These are phyloP conservation scores for Anthopleura xanthogrammica DNA, from an alignment of 92 coral and sea anemone genomes.

Conservation along the genomic window DNA sequence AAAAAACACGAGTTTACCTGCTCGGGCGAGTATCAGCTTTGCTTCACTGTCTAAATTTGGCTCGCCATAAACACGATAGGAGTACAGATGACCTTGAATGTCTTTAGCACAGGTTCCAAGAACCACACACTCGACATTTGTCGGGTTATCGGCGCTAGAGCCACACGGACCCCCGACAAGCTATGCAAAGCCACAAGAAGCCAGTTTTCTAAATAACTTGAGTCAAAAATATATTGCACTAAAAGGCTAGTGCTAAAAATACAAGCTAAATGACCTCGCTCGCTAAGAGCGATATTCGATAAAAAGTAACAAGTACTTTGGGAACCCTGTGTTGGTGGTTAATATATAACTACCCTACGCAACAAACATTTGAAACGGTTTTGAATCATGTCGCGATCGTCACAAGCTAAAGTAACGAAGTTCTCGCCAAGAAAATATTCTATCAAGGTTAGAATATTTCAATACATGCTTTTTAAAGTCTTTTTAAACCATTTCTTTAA, in stretches of 20 bases:
- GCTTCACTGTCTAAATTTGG: conserved; percentile 24
- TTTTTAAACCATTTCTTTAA: too few species aligned
- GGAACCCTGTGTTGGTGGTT: conserved; percentile 1
- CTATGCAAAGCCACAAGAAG: conserved; percentile 34
- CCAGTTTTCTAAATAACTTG: conserved; percentile 8
- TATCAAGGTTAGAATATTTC: too few species aligned
- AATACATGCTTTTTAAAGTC: too few species aligned
- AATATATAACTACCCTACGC: neutral
- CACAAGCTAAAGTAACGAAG: neutral
- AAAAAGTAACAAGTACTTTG: neutral
- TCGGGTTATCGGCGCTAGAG: conserved; percentile 13
- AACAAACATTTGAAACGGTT: too few species aligned
- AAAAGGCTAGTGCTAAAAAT: neutral
- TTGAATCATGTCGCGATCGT: neutral
- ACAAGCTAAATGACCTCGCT: neutral
- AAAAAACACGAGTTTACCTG: conserved; percentile 21
- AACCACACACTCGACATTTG: conserved; percentile 27
- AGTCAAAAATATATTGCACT: neutral
- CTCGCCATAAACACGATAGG: conserved; percentile 20
- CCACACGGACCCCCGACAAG: conserved; percentile 36
- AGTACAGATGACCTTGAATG: conserved; percentile 22
- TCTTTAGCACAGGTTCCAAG: conserved; percentile 25
- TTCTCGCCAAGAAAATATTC: neutral
- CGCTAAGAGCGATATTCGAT: neutral
- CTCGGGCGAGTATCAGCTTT: conserved; percentile 32